phyloP scores from a whole-genome alignment of 2,113 vertebrate genomes.

The Boulengeromyrus knoepffleri region DNA sequence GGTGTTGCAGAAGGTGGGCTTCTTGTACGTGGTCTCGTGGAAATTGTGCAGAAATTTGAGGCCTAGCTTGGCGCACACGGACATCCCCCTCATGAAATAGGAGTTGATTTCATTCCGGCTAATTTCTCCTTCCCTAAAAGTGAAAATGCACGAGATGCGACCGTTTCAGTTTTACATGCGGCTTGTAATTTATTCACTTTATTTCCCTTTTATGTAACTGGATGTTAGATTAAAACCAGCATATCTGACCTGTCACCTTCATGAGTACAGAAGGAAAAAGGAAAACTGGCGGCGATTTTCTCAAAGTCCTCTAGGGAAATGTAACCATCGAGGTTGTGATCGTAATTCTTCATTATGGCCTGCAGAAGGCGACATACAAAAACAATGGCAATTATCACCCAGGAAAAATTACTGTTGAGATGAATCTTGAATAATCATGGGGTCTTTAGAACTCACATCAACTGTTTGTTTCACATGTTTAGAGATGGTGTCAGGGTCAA shows the following conservation, averaged over 20 bases:
- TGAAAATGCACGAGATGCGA: background rate
- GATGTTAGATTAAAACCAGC: background rate
- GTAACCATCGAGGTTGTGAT: slow-evolving; percentile 71
- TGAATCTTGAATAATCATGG: background rate
- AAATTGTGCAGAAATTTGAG: slow-evolving; percentile 73
- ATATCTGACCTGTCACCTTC: slow-evolving; percentile 58
- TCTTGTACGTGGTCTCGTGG: slow-evolving; percentile 78
- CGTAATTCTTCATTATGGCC: slow-evolving; percentile 85
- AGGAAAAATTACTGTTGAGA: background rate
- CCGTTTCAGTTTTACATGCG: background rate
- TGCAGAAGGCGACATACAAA: slow-evolving; percentile 50
- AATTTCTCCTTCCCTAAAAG: slow-evolving; percentile 67
- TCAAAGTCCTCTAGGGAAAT: slow-evolving; percentile 81
- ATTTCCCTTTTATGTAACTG: background rate
- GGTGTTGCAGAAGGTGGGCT: slow-evolving; percentile 72
- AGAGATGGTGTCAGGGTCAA: slow-evolving; percentile 69
- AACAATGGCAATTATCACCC: background rate
- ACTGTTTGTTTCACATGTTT: slow-evolving; percentile 80
- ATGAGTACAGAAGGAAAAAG: slow-evolving; percentile 76
- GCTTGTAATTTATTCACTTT: background rate
- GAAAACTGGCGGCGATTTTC: slow-evolving; percentile 75
- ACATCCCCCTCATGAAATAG: slow-evolving; percentile 81
- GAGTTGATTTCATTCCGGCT: slow-evolving; percentile 71
- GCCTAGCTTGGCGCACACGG: slow-evolving; percentile 77
- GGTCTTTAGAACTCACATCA: slow-evolving; percentile 62